Conservation (phyloP, 1,140 invertebrate genomes). For the Zophobas morio region DNA sequence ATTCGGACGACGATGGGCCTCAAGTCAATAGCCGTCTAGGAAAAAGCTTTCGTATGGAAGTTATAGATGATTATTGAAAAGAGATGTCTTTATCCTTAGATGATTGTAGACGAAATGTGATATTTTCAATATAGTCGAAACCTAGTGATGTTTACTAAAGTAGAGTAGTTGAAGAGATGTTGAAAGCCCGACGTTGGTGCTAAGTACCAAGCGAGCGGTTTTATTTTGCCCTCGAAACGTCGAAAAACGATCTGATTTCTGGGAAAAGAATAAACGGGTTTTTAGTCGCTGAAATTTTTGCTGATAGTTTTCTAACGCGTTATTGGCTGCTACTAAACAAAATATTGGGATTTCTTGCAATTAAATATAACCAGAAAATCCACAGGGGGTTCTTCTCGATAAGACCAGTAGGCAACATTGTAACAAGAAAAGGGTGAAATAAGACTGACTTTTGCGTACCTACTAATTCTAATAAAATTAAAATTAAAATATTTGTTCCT, state of each 20-base stretch:
- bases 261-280: neutral
- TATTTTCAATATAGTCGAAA: constrained; percentile 30
- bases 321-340: too few species aligned
- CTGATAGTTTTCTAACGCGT: too few species aligned
- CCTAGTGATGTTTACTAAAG: constrained; percentile 17
- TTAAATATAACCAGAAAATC: too few species aligned
- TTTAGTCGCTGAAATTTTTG: neutral
- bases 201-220: neutral
- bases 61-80: constrained; percentile 53
- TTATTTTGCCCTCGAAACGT: neutral
- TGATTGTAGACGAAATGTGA: constrained; percentile 37
- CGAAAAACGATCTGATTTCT: too few species aligned
- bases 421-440: too few species aligned
- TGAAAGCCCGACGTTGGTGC: neutral
- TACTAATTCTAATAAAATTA: too few species aligned
- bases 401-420: too few species aligned
- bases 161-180: neutral
- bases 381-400: too few species aligned
- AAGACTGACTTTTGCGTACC: too few species aligned
- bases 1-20: constrained; percentile 58
- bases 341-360: too few species aligned
- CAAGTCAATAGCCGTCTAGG: constrained; percentile 53
- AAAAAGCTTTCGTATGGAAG: constrained; percentile 56
- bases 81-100: constrained; percentile 51
- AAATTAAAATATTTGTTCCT: neutral